These are phyloP conservation scores for Tadarida brasiliensis DNA, from an alignment of 2,797 vertebrate species.

Conservation along the genomic window DNA sequence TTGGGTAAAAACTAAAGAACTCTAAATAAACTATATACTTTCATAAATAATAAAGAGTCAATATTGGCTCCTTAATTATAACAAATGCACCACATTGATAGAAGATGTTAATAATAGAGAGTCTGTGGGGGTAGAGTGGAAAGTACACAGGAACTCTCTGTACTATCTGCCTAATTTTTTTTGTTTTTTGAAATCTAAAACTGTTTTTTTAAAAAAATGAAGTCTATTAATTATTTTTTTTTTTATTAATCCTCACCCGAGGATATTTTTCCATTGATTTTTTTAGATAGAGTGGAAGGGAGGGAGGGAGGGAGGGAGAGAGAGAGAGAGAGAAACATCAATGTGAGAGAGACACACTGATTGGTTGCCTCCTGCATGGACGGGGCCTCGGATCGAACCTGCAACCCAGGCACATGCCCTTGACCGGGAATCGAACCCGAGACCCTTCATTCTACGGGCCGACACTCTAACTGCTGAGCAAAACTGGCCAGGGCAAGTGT, in stretches of 20 bases:
- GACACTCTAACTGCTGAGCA: no score
- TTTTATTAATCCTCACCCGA: no score
- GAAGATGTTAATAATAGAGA: background rate
- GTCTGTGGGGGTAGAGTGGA: accelerated
- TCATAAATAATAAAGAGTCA: background rate
- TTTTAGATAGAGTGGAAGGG: no score
- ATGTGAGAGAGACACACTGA: no score
- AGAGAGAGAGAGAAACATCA: no score
- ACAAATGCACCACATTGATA: background rate
- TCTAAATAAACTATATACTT: background rate
- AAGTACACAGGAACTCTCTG: background rate
- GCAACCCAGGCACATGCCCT: no score
- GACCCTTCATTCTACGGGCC: no score
- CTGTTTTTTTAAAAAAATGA: background rate
- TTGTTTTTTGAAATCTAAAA: constrained; percentile 9
- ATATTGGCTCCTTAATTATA: background rate
- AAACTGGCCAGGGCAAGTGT: background rate
- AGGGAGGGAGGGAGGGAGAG: no score
- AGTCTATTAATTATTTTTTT: background rate
- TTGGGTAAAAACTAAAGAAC: background rate
- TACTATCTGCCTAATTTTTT: background rate
- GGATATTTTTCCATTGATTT: no score
- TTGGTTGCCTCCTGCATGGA: no score
- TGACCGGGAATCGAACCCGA: no score
- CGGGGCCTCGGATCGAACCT: no score